These are phyloP conservation scores for Oceanodroma leucorhoa DNA, from an alignment of 2,797 vertebrate species.

Conservation along the genomic window DNA sequence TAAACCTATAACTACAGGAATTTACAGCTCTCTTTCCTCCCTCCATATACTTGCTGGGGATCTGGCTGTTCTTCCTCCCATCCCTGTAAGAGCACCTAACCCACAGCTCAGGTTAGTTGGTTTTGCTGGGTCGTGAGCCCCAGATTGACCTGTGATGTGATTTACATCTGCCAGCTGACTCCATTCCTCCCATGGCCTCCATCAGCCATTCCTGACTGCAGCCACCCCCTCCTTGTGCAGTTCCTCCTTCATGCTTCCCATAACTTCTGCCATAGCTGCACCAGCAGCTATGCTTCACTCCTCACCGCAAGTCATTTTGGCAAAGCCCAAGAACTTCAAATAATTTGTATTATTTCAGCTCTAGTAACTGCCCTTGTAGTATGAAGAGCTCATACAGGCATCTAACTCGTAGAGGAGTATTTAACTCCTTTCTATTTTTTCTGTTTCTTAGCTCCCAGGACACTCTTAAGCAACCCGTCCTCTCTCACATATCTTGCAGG, in stretches of 20 bases:
- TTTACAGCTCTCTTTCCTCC: neutral
- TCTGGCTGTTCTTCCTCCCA: neutral
- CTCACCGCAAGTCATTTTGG: neutral
- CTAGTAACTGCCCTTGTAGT: neutral
- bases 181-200: neutral
- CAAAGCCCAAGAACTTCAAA: neutral
- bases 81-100: neutral
- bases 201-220: neutral
- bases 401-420: neutral
- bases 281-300: neutral
- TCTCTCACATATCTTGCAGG: neutral
- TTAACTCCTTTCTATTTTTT: neutral
- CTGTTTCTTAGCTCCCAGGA: neutral
- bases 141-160: neutral
- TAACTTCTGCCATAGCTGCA: neutral
- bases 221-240: neutral
- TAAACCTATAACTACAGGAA: neutral
- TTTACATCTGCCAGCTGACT: neutral
- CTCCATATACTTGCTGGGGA: neutral
- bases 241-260: neutral
- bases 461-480: neutral
- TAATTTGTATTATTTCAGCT: neutral
- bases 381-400: neutral
- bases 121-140: neutral
- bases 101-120: neutral